phyloP scores from a whole-genome alignment of 2,888 invertebrate species.

The Standfussiana lucernea region DNA sequence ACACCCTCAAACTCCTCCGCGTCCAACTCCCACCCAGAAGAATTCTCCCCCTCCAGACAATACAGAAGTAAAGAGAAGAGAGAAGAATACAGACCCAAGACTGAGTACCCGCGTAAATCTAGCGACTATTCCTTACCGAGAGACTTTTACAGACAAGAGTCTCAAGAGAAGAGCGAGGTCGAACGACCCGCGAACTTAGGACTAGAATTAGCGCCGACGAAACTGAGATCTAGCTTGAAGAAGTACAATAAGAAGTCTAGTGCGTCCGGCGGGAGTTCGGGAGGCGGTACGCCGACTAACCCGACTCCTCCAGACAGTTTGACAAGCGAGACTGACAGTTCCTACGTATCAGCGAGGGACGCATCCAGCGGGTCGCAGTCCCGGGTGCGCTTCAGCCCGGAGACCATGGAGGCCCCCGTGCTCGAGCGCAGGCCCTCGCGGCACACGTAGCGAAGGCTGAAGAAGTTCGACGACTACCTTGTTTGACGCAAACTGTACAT shows the following conservation, averaged over 20 bases:
- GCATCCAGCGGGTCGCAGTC: slow-evolving; percentile 93
- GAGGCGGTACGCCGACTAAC: slow-evolving; percentile 94
- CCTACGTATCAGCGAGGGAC: slow-evolving; percentile 96
- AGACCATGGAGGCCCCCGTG: slow-evolving; percentile 91
- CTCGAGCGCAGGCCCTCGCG: slow-evolving; percentile 79
- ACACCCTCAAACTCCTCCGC: slow-evolving; percentile 94
- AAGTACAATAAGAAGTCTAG: slow-evolving; percentile 92
- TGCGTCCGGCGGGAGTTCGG: slow-evolving; percentile 90
- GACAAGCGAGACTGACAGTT: slow-evolving; percentile 95
- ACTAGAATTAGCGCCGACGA: slow-evolving; percentile 92
- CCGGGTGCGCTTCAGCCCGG: slow-evolving; percentile 95
- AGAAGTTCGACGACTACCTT: slow-evolving; percentile 88
- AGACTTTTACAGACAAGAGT: slow-evolving; percentile 84
- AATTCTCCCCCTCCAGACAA: slow-evolving; percentile 85
- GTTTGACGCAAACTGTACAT: slow-evolving; percentile 78
- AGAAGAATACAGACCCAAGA: slow-evolving; percentile 80
- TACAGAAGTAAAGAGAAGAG: slow-evolving; percentile 77
- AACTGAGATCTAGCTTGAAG: slow-evolving; percentile 95
- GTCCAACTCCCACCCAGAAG: slow-evolving; percentile 89
- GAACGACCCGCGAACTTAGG: slow-evolving; percentile 90
- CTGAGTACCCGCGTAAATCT: slow-evolving; percentile 83
- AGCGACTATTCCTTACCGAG: slow-evolving; percentile 84
- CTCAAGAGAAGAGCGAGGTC: slow-evolving; percentile 78
- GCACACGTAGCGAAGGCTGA: slow-evolving; percentile 89
- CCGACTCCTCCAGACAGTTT: slow-evolving; percentile 96